Evolutionary conservation across 1,140 invertebrate species (phyloP).

Genomic region (Leptinotarsa defecta): DNA sequence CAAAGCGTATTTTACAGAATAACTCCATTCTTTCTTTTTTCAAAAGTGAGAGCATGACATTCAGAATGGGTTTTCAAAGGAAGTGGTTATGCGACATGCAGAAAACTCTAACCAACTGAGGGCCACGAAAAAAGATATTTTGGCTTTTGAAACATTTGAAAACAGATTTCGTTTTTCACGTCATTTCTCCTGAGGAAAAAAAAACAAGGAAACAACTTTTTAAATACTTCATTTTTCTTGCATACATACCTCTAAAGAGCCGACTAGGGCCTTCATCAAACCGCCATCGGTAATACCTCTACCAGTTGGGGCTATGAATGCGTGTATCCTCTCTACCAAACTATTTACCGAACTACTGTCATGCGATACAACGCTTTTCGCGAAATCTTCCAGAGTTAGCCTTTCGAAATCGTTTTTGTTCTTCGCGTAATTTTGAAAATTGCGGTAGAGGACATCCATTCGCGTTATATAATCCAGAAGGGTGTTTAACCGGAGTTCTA

Average conservation of each 20-base stretch:
- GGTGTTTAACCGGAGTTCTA: slow-evolving; percentile 64
- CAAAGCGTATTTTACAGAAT: too few species aligned
- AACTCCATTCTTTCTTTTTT: too few species aligned
- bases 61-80: too few species aligned
- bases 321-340: slow-evolving; percentile 69
- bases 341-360: slow-evolving; percentile 65
- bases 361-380: slow-evolving; percentile 67
- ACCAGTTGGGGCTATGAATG: slow-evolving; percentile 60
- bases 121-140: too few species aligned
- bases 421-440: slow-evolving; percentile 62
- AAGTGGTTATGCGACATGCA: too few species aligned
- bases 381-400: slow-evolving; percentile 71
- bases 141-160: too few species aligned
- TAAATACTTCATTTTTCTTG: too few species aligned
- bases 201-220: too few species aligned
- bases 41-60: too few species aligned
- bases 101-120: too few species aligned
- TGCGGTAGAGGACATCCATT: slow-evolving; percentile 61
- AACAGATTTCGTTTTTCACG: too few species aligned
- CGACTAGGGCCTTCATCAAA: slow-evolving; percentile 58
- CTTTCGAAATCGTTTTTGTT: slow-evolving; percentile 59
- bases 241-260: slow-evolving; percentile 59
- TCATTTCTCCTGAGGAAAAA: too few species aligned
- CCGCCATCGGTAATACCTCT: slow-evolving; percentile 54
- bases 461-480: slow-evolving; percentile 63